Base-by-base conservation (phyloP, 1,140 invertebrate genomes). In the Heliconius nattereri region DNA sequence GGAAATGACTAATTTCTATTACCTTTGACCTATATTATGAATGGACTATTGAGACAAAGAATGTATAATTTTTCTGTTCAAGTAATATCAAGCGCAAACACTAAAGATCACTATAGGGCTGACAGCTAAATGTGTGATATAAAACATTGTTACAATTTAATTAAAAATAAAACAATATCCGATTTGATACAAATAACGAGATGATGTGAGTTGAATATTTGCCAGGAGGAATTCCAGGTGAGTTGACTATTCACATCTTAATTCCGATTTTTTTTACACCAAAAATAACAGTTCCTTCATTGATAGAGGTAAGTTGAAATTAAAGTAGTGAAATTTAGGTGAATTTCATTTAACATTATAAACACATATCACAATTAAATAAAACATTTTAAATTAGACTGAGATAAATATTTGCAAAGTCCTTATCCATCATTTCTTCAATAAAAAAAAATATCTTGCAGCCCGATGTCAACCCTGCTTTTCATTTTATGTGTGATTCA, bases 401-500 rank as follows among this genome's bases (percentile, higher is more conserved):
- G 0, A n/a, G 2, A 23, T 23, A n/a, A n/a, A 11, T 23, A n/a
- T 23, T 57, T 57, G 20, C 9, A 11, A 40, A 57, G 23, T 40
- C 45, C 71, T 20, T 49, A 52, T 49, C 49, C n/a, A 66, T n/a
- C 9, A 66, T 52, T 60, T 11, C 35, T 45, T 23, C 3, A 45
- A 26, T 52, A 66, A 13, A 80, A 45, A 29, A 45, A 2, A 40
- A 76, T 3, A 66, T 13, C 13, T 66, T 66, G 23, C 60, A 16
- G 9, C 60, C 40, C 78, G 76, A 32, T 54, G 80, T 19, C 78
- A 85, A 60, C 84, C 84, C 82, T 85, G n/a, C 66, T 75, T 37
- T n/a, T 72, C 35, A 37, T 37, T 16, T 72, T n/a, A 37, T 37
- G 71, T 35, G 71, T 88, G 87, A 88, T 80, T 88, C 86, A 88